Percentiles rank a stretch among this genome's conserved stretches.
phyloP scores from a whole-genome alignment of 2,113 vertebrate genomes.

The Cygnus buccinator region DNA sequence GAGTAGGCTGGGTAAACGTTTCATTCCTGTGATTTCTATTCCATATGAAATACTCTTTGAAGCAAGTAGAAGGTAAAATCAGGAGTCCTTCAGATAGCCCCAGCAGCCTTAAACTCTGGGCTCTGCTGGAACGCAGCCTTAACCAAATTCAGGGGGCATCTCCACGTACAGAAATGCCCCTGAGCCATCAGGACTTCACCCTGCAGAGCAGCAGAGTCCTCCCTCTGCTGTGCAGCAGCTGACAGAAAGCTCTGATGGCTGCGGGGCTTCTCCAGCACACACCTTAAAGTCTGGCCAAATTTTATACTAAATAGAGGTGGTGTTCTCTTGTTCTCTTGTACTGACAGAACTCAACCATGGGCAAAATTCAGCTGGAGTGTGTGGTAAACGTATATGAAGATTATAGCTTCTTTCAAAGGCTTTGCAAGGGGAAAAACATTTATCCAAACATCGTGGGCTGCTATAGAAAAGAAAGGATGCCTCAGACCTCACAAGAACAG shows the following conservation, averaged over 20 bases:
- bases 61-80: neutral
- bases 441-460: neutral
- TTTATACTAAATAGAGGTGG: neutral
- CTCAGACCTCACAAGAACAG: neutral
- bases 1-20: neutral
- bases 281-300: neutral
- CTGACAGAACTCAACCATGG: neutral
- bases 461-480: neutral
- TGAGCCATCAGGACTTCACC: neutral
- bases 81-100: neutral
- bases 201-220: neutral
- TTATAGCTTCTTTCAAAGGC: neutral
- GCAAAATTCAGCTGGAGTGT: neutral
- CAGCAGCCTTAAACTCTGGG: neutral
- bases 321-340: conserved; percentile 12
- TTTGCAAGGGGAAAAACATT: neutral
- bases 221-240: neutral
- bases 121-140: neutral
- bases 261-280: neutral
- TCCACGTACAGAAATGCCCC: neutral
- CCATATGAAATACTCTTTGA: neutral
- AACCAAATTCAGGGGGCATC: neutral
- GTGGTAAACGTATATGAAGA: neutral
- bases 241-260: neutral
- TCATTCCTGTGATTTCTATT: neutral